Conservation (phyloP, 2,113 vertebrate genomes). For the Oncorhynchus masou region DNA sequence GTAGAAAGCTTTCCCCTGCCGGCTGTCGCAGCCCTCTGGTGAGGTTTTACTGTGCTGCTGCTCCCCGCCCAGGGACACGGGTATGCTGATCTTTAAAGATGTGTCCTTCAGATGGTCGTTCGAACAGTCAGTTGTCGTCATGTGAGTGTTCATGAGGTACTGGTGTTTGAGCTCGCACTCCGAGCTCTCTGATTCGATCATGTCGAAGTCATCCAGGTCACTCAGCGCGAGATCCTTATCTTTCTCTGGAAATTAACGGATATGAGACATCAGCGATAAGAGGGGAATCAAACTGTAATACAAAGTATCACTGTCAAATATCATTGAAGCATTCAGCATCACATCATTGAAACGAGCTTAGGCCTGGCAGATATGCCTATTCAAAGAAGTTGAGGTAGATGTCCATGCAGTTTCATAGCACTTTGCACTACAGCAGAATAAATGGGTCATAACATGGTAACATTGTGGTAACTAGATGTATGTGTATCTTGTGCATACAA, state of each 20-base stretch:
- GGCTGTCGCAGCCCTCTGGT: slow-evolving; percentile 75
- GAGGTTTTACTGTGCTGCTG: slow-evolving; percentile 80
- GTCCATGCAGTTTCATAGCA: too few species aligned
- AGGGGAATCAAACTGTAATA: not conserved
- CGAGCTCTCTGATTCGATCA: slow-evolving; percentile 86
- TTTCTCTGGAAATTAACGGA: slow-evolving; percentile 69
- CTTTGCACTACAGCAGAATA: too few species aligned
- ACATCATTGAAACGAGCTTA: not conserved
- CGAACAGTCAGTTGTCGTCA: slow-evolving; percentile 69
- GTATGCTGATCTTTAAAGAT: slow-evolving; percentile 75
- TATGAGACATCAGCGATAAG: not conserved
- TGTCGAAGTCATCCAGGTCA: slow-evolving; percentile 91
- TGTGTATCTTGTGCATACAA: too few species aligned
- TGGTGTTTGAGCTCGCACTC: slow-evolving; percentile 89
- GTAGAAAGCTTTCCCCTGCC: slow-evolving; percentile 82
- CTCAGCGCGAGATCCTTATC: slow-evolving; percentile 92
- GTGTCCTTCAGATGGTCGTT: slow-evolving; percentile 76
- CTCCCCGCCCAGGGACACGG: slow-evolving; percentile 69
- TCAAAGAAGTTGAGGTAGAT: not conserved
- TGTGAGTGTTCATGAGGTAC: slow-evolving; percentile 82
- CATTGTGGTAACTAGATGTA: too few species aligned
- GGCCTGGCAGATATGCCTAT: not conserved
- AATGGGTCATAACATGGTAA: too few species aligned
- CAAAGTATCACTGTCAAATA: not conserved
- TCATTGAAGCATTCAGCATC: not conserved